These are phyloP conservation scores for Crossaster papposus DNA, from an alignment of 53 echinoderm and acorn worm species.

Conservation along the genomic window DNA sequence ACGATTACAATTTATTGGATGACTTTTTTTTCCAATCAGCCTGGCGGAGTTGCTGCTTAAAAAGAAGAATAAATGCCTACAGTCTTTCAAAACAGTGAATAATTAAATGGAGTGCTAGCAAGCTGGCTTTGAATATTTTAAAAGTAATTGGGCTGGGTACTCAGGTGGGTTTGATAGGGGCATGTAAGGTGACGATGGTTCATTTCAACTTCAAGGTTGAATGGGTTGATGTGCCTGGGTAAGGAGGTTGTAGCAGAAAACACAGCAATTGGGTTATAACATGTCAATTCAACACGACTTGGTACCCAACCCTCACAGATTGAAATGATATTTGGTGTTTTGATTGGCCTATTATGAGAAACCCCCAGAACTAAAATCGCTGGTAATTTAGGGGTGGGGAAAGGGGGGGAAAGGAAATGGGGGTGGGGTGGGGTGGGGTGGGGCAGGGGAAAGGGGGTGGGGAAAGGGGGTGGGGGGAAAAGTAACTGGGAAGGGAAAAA, in stretches of 20 bases:
- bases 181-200: neutral
- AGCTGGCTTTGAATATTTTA: neutral
- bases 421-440: too few species aligned
- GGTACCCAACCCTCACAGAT: too few species aligned
- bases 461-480: too few species aligned
- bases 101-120: neutral
- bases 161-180: neutral
- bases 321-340: too few species aligned
- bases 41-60: neutral
- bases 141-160: neutral
- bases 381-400: too few species aligned
- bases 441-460: too few species aligned
- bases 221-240: neutral
- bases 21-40: conserved; percentile 6
- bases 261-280: too few species aligned
- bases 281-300: too few species aligned
- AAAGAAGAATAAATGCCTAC: neutral
- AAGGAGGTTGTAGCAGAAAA: neutral
- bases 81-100: conserved; percentile 8
- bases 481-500: too few species aligned
- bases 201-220: neutral
- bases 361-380: too few species aligned
- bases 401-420: too few species aligned
- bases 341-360: too few species aligned
- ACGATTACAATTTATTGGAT: neutral